These are phyloP conservation scores for Peromyscus leucopus DNA, from an alignment of 2,113 vertebrate species.

Conservation along the genomic window DNA sequence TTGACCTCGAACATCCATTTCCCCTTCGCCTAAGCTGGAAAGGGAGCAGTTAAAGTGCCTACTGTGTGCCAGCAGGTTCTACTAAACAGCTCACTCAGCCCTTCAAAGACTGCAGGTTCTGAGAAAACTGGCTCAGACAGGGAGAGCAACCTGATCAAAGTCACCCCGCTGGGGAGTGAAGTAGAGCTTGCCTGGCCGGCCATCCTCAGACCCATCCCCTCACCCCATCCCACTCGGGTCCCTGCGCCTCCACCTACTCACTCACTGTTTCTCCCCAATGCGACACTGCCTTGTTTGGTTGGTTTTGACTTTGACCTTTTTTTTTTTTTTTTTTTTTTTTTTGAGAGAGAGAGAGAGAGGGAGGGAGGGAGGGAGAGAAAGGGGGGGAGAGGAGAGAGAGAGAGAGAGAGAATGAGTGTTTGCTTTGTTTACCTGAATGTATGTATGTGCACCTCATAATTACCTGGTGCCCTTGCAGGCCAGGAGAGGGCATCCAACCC, in stretches of 20 bases:
- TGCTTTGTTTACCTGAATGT: no score
- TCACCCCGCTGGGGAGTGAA: not conserved
- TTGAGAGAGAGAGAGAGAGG: not conserved
- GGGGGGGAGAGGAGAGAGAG: not conserved
- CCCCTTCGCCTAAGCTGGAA: not conserved
- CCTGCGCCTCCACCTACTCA: no score
- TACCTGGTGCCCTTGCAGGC: not conserved
- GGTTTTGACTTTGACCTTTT: not conserved
- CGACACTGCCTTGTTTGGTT: not conserved
- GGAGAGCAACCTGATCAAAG: not conserved
- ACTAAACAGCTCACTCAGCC: not conserved
- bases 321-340: not conserved
- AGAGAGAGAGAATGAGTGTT: not conserved
- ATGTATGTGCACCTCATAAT: not conserved
- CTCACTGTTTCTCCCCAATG: no score
- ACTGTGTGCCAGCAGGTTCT: not conserved
- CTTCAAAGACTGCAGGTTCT: not conserved
- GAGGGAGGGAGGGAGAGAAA: no score
- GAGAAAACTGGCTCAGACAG: slow-evolving; percentile 19
- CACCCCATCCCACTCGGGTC: not conserved
- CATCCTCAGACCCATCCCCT: not conserved
- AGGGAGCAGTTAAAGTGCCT: not conserved
- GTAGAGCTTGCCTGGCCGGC: not conserved
- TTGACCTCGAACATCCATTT: not conserved
- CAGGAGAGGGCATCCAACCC: not conserved